A percentile compares a stretch with the other conserved stretches of the same genome.
Evolutionary conservation across 2,113 vertebrate species (phyloP).

Genomic region (Zosterops lateralis): DNA sequence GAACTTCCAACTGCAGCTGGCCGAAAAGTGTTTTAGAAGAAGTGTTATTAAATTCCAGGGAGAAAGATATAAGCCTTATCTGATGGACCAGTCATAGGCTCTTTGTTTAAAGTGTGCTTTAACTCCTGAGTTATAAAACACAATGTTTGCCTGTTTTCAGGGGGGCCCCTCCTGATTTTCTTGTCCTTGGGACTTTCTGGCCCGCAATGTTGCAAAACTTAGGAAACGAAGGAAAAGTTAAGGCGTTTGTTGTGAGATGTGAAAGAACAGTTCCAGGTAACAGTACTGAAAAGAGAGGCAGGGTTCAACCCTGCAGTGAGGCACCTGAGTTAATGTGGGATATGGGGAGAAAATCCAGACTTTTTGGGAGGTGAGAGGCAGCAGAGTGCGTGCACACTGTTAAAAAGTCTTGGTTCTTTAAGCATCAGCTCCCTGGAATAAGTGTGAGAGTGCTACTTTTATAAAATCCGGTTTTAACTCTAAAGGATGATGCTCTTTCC

Average conservation of each 20-base stretch:
- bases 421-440: background rate
- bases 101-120: conserved; percentile 43
- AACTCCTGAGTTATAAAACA: background rate
- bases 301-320: background rate
- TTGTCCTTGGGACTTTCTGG: conserved; percentile 9
- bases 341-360: background rate
- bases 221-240: background rate
- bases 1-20: background rate
- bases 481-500: background rate
- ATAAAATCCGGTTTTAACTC: background rate
- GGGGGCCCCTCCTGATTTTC: background rate
- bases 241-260: background rate
- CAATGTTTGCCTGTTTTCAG: conserved; percentile 9
- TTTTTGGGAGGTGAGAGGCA: background rate
- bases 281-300: background rate
- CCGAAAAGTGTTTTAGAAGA: background rate
- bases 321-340: background rate
- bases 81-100: background rate
- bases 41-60: conserved; percentile 17
- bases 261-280: background rate
- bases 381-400: accelerated
- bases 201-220: background rate
- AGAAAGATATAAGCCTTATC: conserved; percentile 32
- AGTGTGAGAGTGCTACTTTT: background rate
- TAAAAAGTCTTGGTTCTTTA: background rate